Percentiles rank a stretch among this genome's conserved stretches.
Evolutionary conservation across 2,113 vertebrate species (phyloP).

Genomic region (Empidonax alnorum): DNA sequence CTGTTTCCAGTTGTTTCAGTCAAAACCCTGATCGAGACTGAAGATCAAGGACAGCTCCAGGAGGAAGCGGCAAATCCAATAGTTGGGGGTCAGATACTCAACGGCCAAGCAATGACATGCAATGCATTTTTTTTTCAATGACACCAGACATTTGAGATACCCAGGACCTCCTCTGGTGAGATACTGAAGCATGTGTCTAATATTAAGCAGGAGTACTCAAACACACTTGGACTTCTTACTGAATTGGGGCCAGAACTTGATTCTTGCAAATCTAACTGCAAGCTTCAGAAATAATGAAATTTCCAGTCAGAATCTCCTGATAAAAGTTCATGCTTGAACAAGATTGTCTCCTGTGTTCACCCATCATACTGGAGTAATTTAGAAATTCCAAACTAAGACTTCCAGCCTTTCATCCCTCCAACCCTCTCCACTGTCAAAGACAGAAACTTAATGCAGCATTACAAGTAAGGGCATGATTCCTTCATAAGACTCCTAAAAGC

Average conservation of each 20-base stretch:
- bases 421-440: not conserved
- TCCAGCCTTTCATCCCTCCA: constrained; percentile 10
- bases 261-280: not conserved
- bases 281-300: not conserved
- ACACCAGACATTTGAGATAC: not conserved
- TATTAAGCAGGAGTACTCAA: not conserved
- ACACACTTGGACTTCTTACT: not conserved
- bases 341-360: constrained; percentile 65
- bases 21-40: not conserved
- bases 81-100: not conserved
- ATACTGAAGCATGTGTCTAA: not conserved
- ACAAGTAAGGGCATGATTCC: constrained; percentile 30
- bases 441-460: constrained; percentile 54
- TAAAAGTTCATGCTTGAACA: not conserved
- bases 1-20: not conserved
- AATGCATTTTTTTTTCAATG: not conserved
- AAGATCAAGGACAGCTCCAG: not conserved
- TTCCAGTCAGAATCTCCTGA: not conserved
- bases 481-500: constrained; percentile 52
- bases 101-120: not conserved
- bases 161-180: not conserved
- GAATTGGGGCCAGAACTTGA: not conserved
- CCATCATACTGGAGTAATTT: not conserved
- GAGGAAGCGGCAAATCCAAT: not conserved
- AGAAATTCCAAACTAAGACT: not conserved